Conservation (phyloP, 2,113 vertebrate species). For the Prolemur simus region DNA sequence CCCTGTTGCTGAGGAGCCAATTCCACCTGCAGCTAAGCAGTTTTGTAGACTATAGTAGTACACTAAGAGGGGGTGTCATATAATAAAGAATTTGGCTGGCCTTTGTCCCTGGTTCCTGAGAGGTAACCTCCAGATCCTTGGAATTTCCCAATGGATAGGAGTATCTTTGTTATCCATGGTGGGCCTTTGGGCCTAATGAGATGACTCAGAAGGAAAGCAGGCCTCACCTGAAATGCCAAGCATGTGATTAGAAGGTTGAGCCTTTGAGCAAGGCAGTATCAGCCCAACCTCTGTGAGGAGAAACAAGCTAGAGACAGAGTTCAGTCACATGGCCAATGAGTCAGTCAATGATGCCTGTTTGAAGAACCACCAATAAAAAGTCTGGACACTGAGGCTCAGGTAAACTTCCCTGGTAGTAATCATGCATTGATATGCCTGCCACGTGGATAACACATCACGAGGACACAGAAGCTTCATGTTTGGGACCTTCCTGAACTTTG, state of each 20-base stretch:
- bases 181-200: background rate
- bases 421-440: background rate
- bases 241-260: background rate
- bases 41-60: background rate
- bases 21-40: background rate
- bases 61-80: background rate
- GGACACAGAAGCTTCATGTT: background rate
- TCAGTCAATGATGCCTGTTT: background rate
- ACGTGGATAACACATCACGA: background rate
- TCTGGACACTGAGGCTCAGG: background rate
- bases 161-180: background rate
- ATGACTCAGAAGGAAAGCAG: background rate
- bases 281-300: background rate
- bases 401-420: background rate
- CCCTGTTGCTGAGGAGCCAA: background rate
- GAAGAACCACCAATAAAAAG: background rate
- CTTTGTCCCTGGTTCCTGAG: constrained; percentile 8
- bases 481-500: background rate
- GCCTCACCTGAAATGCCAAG: background rate
- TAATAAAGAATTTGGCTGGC: background rate
- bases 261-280: background rate
- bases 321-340: background rate
- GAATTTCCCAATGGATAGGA: background rate
- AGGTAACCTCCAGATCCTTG: constrained; percentile 12
- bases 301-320: background rate